Evolutionary conservation across 2,113 vertebrate genomes (phyloP), one percentile per base, ranked within the genome.

Genomic region (Haplochromis burtoni): DNA sequence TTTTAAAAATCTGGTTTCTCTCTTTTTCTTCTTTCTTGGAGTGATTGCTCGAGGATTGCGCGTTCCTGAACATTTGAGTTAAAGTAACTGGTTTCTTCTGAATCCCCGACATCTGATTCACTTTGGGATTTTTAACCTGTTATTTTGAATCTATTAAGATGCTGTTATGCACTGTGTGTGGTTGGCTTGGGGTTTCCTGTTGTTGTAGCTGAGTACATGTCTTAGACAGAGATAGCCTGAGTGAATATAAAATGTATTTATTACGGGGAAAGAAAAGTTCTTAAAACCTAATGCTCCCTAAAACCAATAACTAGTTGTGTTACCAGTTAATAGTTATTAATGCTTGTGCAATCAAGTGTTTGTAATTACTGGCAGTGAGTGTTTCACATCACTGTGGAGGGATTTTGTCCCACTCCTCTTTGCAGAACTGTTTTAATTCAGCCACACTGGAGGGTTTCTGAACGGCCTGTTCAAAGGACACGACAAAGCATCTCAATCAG

Each of bases 191-290:
- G 38, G 66, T 45, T 73, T 73, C 21, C 66, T 45, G 66, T 73
- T 45, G 12, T 73, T 73, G 66, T 42, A 71, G 66, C 8, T 17
- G 38, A 73, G 38, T 73, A 73, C 13, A 73, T 73, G 21, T 40
- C 21, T 35, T 68, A 68, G 33, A 68, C 33, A 68, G 4, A 68
- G 63, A 40, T 68, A 40, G 1, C 11, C 19, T 68, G 63, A 68
- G 63, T 68, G 7, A 68, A 40, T 40, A 40, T 14, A 68, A 68
- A 68, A 68, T 40, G 19, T 40, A 68, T 68, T 40, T 68, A 40
- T 68, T 40, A 68, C 0, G 2, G 17, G 17, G 4, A 0, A 3
- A 8, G 4, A 13, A 68, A 68, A 21, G 63, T 68, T 38, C 19
- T 66, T 66, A 66, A 66, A 66, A 66, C 10, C 33, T n/a, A 68